Percentiles rank a stretch among this genome's conserved stretches.
These are phyloP conservation scores for Dromas ardeola DNA, from an alignment of 2,113 vertebrate genomes.

Conservation along the genomic window DNA sequence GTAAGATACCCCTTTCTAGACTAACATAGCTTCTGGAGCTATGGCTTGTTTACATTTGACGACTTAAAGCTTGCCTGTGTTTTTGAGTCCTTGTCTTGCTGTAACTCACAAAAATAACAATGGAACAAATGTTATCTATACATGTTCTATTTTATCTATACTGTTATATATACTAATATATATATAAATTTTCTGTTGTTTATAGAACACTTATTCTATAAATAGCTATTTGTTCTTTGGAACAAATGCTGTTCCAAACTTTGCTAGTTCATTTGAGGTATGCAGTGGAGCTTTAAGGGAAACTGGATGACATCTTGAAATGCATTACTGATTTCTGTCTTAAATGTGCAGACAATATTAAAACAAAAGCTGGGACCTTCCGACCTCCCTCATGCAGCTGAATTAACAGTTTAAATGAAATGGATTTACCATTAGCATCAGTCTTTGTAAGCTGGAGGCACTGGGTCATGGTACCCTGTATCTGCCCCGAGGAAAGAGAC, in stretches of 20 bases:
- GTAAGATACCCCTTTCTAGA: neutral
- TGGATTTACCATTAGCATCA: neutral
- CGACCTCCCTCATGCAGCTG: neutral
- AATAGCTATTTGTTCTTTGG: neutral
- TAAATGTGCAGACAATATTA: neutral
- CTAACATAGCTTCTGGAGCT: neutral
- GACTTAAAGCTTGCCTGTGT: neutral
- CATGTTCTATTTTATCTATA: neutral
- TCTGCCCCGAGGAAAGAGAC: neutral
- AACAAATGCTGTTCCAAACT: neutral
- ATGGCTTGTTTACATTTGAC: neutral
- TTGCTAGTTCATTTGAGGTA: neutral
- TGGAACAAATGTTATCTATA: neutral
- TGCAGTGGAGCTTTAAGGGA: neutral
- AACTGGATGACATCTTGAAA: neutral
- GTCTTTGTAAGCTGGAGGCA: neutral
- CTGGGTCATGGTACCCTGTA: neutral
- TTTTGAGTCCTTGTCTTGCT: neutral
- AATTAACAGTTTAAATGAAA: conserved; percentile 7
- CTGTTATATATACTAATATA: neutral
- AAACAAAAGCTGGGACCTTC: neutral
- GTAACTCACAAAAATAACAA: neutral
- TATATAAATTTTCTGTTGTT: neutral
- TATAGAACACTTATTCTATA: neutral
- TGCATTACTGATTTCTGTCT: neutral